Percentiles rank a stretch among this genome's conserved stretches.
Conservation (phyloP, 1,140 invertebrate species). For the Aphidius gifuensis region DNA sequence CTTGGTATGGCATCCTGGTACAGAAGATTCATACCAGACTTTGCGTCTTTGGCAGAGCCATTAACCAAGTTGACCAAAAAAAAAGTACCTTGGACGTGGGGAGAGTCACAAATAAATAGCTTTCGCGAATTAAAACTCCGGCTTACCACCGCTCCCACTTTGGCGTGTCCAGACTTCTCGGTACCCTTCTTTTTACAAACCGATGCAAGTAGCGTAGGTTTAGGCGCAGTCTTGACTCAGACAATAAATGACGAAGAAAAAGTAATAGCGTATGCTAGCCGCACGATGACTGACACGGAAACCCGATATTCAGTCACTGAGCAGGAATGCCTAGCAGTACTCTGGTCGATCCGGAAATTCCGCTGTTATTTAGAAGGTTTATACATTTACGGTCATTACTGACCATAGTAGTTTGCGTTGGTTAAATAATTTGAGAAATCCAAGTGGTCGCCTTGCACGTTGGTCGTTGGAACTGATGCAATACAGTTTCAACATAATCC, state of each 20-base stretch:
- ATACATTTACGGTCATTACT: constrained; percentile 44
- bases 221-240: constrained; percentile 35
- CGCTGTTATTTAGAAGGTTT: constrained; percentile 41
- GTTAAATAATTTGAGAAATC: constrained; percentile 41
- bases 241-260: constrained; percentile 27
- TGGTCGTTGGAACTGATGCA: constrained; percentile 19
- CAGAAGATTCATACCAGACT: constrained; percentile 34
- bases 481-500: constrained; percentile 26
- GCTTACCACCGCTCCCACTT: constrained; percentile 26
- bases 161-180: constrained; percentile 28
- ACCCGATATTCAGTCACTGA: too few species aligned
- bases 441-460: constrained; percentile 20
- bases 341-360: constrained; percentile 25
- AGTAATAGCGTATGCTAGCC: constrained; percentile 27
- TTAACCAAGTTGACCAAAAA: constrained; percentile 28
- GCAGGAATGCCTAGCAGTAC: too few species aligned
- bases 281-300: too few species aligned
- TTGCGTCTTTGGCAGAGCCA: constrained; percentile 30
- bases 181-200: constrained; percentile 24
- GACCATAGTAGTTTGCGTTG: constrained; percentile 49
- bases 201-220: constrained; percentile 27
- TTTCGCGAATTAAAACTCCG: constrained; percentile 22
- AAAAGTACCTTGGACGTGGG: constrained; percentile 19
- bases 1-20: constrained; percentile 36
- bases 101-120: constrained; percentile 1